phyloP scores from a whole-genome alignment of 2,113 vertebrate genomes.

The Zapus hudsonius region DNA sequence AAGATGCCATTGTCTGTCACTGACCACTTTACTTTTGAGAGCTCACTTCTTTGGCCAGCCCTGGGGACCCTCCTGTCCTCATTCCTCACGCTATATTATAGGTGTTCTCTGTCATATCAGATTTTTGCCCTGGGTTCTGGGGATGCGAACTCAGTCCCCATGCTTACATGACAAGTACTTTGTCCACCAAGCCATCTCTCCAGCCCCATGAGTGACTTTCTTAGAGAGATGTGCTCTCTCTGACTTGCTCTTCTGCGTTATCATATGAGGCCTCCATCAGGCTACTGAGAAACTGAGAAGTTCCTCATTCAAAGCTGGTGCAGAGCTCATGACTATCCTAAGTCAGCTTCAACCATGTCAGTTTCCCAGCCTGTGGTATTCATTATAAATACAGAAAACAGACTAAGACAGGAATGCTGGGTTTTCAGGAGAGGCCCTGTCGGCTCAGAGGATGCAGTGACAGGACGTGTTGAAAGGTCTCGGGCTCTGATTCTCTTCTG shows the following conservation, averaged over 20 bases:
- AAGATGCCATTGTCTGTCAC: too few relatives aligned
- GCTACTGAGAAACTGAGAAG: not conserved
- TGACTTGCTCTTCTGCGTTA: rapidly evolving
- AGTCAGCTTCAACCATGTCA: not conserved
- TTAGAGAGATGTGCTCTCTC: not conserved
- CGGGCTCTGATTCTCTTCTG: not conserved
- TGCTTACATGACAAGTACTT: too few relatives aligned
- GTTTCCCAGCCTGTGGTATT: not conserved
- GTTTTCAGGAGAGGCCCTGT: not conserved
- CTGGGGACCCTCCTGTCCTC: too few relatives aligned
- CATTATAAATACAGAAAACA: not conserved
- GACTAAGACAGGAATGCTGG: not conserved
- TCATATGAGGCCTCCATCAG: rapidly evolving
- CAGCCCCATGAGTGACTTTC: not conserved
- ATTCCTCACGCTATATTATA: too few relatives aligned
- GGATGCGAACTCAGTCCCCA: too few relatives aligned
- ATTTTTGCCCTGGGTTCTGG: too few relatives aligned
- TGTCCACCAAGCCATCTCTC: too few relatives aligned
- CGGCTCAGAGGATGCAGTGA: not conserved
- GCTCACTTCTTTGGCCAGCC: too few relatives aligned
- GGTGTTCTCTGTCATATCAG: too few relatives aligned
- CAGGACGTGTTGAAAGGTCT: not conserved
- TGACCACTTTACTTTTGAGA: too few relatives aligned
- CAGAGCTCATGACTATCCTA: not conserved
- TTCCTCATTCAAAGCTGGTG: not conserved